Conservation (phyloP, 2,797 vertebrate species). For the Potorous gilbertii region DNA sequence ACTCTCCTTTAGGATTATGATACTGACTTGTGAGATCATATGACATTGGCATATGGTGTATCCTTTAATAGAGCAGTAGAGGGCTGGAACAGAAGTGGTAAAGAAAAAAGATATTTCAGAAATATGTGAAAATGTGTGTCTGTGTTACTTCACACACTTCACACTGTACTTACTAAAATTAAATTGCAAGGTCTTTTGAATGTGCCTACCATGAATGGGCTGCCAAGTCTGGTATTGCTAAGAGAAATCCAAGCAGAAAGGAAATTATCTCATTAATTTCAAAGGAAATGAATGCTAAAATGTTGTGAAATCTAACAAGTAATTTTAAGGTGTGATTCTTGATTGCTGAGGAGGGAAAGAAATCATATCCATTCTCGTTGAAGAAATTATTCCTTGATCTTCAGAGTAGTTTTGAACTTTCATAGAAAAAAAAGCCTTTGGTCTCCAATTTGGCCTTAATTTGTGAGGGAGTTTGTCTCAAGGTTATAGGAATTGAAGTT, state of each 20-base stretch:
- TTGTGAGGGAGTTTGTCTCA: background rate
- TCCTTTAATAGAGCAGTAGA: conserved; percentile 44
- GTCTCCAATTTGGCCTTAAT: conserved; percentile 18
- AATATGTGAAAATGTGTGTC: conserved; percentile 11
- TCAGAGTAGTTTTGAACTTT: conserved; percentile 50
- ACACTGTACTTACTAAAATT: conserved; percentile 17
- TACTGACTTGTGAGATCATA: conserved; percentile 39
- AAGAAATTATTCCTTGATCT: background rate
- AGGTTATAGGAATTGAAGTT: conserved; percentile 25
- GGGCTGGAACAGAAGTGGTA: background rate
- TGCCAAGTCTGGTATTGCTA: background rate
- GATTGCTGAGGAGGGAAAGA: background rate
- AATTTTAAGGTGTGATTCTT: conserved; percentile 21
- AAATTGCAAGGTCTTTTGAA: background rate
- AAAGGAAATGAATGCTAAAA: conserved; percentile 20
- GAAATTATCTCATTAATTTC: conserved; percentile 34
- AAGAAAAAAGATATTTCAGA: conserved; percentile 3
- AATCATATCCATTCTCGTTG: background rate
- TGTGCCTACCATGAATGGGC: background rate
- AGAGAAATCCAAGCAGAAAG: background rate
- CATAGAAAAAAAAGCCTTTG: conserved; percentile 20
- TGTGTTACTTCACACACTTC: conserved; percentile 7
- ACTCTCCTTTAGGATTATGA: conserved; percentile 24
- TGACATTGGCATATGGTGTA: conserved; percentile 63
- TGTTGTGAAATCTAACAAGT: background rate